A percentile compares a stretch with the other conserved stretches of the same genome.
phyloP scores from a whole-genome alignment of 2,888 invertebrate genomes.

The Zygogramma bicolorata region DNA sequence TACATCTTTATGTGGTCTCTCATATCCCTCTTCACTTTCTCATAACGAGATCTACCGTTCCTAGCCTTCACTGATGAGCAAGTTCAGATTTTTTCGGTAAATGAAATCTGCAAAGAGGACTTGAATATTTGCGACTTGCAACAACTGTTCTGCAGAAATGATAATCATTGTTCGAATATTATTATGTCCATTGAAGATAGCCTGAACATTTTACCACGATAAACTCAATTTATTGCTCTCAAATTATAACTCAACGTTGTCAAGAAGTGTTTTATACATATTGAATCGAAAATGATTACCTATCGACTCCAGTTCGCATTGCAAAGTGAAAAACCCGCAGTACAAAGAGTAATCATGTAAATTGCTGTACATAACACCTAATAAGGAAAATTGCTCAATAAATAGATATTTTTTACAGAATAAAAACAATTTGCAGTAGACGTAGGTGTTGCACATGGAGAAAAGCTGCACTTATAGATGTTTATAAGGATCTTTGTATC shows the following conservation, averaged over 20 bases:
- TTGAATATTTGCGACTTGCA: too few relatives aligned
- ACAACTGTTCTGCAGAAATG: too few relatives aligned
- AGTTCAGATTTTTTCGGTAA: too few relatives aligned
- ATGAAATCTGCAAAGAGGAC: too few relatives aligned
- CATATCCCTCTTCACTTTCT: too few relatives aligned
- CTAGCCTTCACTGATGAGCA: too few relatives aligned
- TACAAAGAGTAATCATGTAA: slow-evolving; percentile 39
- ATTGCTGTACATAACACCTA: slow-evolving; percentile 39
- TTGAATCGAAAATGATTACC: slow-evolving; percentile 25
- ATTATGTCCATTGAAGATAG: slow-evolving; percentile 26
- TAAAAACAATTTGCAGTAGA: slow-evolving; percentile 45
- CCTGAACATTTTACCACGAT: slow-evolving; percentile 26
- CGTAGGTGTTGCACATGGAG: slow-evolving; percentile 45
- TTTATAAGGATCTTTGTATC: slow-evolving; percentile 43
- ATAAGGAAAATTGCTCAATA: slow-evolving; percentile 41
- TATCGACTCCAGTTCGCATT: slow-evolving; percentile 8
- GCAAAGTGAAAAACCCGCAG: slow-evolving; percentile 27
- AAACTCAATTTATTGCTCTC: slow-evolving; percentile 28
- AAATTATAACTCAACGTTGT: slow-evolving; percentile 30
- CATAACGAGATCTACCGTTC: too few relatives aligned
- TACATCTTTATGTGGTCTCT: too few relatives aligned
- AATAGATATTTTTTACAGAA: slow-evolving; percentile 35
- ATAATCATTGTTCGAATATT: slow-evolving; percentile 2
- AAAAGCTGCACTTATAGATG: slow-evolving; percentile 44
- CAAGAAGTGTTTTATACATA: slow-evolving; percentile 37